Evolutionary conservation across 1,140 invertebrate genomes (phyloP), one percentile per base, ranked within the genome.

Genomic region (Lepidurus packardi): DNA sequence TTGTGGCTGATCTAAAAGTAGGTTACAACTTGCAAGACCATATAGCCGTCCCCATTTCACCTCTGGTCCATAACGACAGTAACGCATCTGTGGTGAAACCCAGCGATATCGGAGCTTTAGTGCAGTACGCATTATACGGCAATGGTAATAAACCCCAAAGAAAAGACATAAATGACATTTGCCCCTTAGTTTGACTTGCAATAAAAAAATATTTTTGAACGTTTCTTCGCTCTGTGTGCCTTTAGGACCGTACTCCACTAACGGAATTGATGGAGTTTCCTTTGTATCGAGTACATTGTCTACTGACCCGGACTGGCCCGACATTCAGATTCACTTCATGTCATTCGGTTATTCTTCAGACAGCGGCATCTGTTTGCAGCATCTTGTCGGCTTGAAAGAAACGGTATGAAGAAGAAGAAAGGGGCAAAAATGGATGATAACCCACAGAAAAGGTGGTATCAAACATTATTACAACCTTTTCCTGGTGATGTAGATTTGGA

Each of bases 251-350:
- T 80, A 77, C 41, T 74, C 79, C 7, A 47, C 45, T 42, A 80
- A 80, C 53, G 76, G 76, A 16, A 74, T 80, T 16, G 79, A 80
- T 21, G 79, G 79, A 25, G 77, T 80, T 73, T 53, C 79, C 7
- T 80, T 80, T 80, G 43, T 73, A 13, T 24, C 53, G 34, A 74
- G 53, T 8, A 73, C 73, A 74, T 74, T 73, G 16, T 80, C 53
- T 74, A 77, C 75, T 16, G 78, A 80, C 16, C 73, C 77, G 0
- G 88, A 91, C 44, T 95, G 91, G 89, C 94, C 94, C 0, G 93
- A 96, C 81, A 88, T 95, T 42, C 93, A 96, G 82, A 94, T 94
- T 80, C 93, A 94, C 81, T 94, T 95, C 82, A 90, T 91, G 0
- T 91, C 93, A 0, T 92, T 91, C 82, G 93, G 92, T 0, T 88